Evolutionary conservation across 2,113 vertebrate species (phyloP), one percentile per base, ranked within the genome.

Genomic region (Zosterops borbonicus): DNA sequence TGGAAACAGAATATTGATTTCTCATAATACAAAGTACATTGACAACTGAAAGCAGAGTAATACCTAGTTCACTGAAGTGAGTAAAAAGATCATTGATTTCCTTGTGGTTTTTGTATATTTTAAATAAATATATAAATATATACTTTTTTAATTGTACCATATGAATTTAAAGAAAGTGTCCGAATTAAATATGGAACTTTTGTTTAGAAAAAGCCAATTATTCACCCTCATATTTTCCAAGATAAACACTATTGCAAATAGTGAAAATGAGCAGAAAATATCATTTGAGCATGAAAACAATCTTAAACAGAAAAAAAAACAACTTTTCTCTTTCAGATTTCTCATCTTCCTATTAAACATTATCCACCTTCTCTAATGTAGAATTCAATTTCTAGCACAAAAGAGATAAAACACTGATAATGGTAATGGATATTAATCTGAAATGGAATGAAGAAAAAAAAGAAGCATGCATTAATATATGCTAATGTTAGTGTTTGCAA

Each of bases 361-460:
- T 95, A 96, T 94, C 95, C 76, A 96, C 95, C 78, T 96, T 92
- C 79, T 94, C 41, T 97, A 95, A 97, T 90, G 70, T 64, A 94
- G 79, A 96, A 97, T 97, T 98, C 95, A 97, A 95, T 98, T 97
- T 97, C 28, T 77, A 97, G 41, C 44, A 91, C 65, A 96, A 91
- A 94, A 91, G 28, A 82, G 83, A 96, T 90, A 97, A 97, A 97
- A 94, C 75, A 96, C 89, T 88, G 95, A 68, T 96, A 96, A 94
- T 95, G 87, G 35, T 97, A 97, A 98, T 97, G 95, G 93, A 97
- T 97, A 97, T 97, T 95, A 96, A 97, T 98, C 82, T 97, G 58
- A 93, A 93, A 96, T 89, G n/a, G 73, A 97, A 93, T 41, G 80
- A 91, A 92, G 82, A 83, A 96, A 97, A 94, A 93, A 96, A 78